Evolutionary conservation across 1,140 invertebrate species (phyloP).

Genomic region (Orchesella cincta): DNA sequence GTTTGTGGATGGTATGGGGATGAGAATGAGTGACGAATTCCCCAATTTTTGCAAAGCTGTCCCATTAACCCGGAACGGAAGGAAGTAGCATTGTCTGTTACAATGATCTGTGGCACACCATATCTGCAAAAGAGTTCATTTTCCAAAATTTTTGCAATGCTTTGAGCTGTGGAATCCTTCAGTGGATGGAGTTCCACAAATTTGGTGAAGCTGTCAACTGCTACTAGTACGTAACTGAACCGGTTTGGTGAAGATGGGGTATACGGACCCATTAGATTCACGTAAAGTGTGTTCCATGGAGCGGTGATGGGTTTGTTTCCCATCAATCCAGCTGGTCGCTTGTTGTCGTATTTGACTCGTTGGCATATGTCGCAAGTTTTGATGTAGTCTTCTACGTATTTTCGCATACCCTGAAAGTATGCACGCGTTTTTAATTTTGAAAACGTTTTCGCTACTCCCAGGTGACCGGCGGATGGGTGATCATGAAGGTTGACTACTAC

Average conservation of each 20-base stretch:
- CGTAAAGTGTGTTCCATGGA: slow-evolving; percentile 35
- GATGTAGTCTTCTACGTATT: slow-evolving; percentile 39
- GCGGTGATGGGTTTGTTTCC: not conserved
- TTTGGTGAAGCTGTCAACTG: slow-evolving; percentile 53
- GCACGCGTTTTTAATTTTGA: slow-evolving; percentile 18
- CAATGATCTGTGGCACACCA: slow-evolving; percentile 51
- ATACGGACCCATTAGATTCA: slow-evolving; percentile 48
- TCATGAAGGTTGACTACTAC: slow-evolving; percentile 38
- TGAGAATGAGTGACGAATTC: slow-evolving; percentile 36
- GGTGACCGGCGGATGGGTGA: slow-evolving; percentile 33
- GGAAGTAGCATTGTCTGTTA: slow-evolving; percentile 50
- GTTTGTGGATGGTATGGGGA: slow-evolving; percentile 55
- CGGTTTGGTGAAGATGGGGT: slow-evolving; percentile 13
- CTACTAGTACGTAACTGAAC: slow-evolving; percentile 52
- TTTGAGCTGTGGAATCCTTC: slow-evolving; percentile 51
- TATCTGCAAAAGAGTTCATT: slow-evolving; percentile 50
- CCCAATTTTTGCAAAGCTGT: slow-evolving; percentile 27
- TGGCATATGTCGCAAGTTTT: slow-evolving; percentile 45
- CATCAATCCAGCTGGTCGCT: slow-evolving; percentile 17
- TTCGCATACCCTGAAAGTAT: slow-evolving; percentile 41
- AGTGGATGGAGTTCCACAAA: slow-evolving; percentile 51
- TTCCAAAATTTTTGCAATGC: slow-evolving; percentile 50
- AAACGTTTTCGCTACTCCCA: slow-evolving; percentile 7
- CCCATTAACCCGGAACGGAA: slow-evolving; percentile 7
- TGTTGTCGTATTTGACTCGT: slow-evolving; percentile 23